Conservation (phyloP, 2,797 vertebrate species). For the Naso thynnoides region DNA sequence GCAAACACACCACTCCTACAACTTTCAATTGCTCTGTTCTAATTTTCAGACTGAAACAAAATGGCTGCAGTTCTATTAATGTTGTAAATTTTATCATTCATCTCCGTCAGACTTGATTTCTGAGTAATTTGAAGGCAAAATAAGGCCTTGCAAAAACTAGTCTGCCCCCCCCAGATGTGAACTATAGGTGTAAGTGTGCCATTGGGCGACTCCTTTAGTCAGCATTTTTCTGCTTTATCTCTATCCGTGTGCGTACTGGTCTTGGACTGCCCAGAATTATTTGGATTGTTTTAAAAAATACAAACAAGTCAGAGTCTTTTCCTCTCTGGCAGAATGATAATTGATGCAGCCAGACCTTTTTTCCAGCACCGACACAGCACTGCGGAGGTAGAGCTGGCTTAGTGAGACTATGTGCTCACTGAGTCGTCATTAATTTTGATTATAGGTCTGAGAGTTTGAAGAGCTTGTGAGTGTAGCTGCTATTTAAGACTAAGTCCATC, state of each 20-base stretch:
- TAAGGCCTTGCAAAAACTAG: neutral
- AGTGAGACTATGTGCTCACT: neutral
- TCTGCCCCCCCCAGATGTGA: no score
- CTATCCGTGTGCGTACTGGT: no score
- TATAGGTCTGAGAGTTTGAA: neutral
- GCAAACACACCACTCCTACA: neutral
- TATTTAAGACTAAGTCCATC: neutral
- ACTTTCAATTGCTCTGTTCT: neutral
- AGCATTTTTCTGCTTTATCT: no score
- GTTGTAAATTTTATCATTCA: neutral
- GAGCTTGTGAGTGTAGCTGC: neutral
- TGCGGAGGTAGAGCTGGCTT: neutral
- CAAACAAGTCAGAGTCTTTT: no score
- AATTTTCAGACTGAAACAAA: neutral
- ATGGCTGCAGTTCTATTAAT: neutral
- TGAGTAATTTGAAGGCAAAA: neutral
- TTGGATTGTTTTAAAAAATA: no score
- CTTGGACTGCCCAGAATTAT: no score
- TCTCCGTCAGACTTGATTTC: neutral
- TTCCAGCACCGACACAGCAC: no score
- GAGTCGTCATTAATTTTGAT: slow-evolving; percentile 3
- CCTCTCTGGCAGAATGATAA: no score
- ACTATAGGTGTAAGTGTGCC: no score
- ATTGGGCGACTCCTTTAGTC: no score
- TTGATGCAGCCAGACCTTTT: no score